Conservation (phyloP, 2,888 invertebrate genomes). For the Hoplodrina ambigua region DNA sequence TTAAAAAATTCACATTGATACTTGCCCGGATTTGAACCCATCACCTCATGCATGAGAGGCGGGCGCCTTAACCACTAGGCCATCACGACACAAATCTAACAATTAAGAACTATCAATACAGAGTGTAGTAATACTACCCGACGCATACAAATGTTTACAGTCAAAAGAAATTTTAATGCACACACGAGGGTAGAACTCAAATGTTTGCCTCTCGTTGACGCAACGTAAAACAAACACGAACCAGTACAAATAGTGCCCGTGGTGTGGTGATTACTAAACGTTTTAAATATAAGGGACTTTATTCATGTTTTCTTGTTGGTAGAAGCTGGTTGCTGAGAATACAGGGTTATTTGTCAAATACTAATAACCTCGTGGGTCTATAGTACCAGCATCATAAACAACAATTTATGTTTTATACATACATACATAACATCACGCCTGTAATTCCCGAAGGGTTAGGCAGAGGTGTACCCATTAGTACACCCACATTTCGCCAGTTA, state of each 20-base stretch:
- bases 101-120: slow-evolving; percentile 12
- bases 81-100: too few relatives aligned
- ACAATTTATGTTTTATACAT: too few relatives aligned
- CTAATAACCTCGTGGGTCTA: too few relatives aligned
- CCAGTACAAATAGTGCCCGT: slow-evolving; percentile 45
- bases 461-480: too few relatives aligned
- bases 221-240: slow-evolving; percentile 40
- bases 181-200: slow-evolving; percentile 45
- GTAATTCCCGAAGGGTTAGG: too few relatives aligned
- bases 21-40: too few relatives aligned
- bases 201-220: slow-evolving; percentile 43
- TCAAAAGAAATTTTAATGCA: slow-evolving; percentile 49
- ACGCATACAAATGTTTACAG: slow-evolving; percentile 30
- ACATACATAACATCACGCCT: too few relatives aligned
- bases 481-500: too few relatives aligned
- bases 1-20: too few relatives aligned
- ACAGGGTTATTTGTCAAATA: not conserved
- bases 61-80: too few relatives aligned
- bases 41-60: too few relatives aligned
- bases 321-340: not conserved
- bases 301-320: slow-evolving; percentile 22
- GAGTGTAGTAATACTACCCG: slow-evolving; percentile 19
- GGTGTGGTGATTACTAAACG: slow-evolving; percentile 44
- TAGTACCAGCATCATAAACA: too few relatives aligned
- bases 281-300: slow-evolving; percentile 8